A percentile compares a stretch with the other conserved stretches of the same genome.
phyloP scores from a whole-genome alignment of 2,113 vertebrate species.

The Perccottus glenii region DNA sequence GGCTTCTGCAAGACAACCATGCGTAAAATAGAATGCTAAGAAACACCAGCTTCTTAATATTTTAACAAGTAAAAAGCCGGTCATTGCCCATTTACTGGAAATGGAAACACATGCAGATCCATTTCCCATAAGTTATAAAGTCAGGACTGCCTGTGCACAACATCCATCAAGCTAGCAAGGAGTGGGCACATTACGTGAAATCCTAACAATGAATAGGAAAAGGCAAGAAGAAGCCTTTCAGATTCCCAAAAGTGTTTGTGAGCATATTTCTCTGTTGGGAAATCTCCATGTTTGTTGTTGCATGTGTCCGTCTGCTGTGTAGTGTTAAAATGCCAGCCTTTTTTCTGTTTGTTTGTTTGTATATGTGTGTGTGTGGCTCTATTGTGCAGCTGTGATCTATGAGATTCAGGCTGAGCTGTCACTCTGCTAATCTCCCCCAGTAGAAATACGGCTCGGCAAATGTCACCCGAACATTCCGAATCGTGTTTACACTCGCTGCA shows the following conservation, averaged over 20 bases:
- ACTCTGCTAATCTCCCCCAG: slow-evolving; percentile 76
- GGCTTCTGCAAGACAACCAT: slow-evolving; percentile 41
- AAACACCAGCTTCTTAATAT: slow-evolving; percentile 54
- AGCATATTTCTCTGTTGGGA: slow-evolving; percentile 16
- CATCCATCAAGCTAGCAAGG: slow-evolving; percentile 65
- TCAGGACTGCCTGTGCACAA: slow-evolving; percentile 46
- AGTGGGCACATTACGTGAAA: slow-evolving; percentile 40
- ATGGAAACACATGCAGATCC: slow-evolving; percentile 63
- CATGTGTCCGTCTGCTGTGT: slow-evolving; percentile 53
- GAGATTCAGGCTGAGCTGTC: slow-evolving; percentile 70
- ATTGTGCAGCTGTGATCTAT: slow-evolving; percentile 67
- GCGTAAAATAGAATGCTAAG: slow-evolving; percentile 66
- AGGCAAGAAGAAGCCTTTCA: slow-evolving; percentile 26
- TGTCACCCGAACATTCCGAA: slow-evolving; percentile 74
- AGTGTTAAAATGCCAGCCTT: slow-evolving; percentile 51
- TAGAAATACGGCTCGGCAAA: slow-evolving; percentile 76
- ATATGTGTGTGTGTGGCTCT: slow-evolving; percentile 25
- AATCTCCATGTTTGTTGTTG: slow-evolving; percentile 39
- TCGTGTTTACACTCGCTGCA: slow-evolving; percentile 77
- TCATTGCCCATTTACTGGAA: slow-evolving; percentile 59
- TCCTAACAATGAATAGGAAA: slow-evolving; percentile 33
- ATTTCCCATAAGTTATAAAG: slow-evolving; percentile 58
- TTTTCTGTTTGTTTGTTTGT: slow-evolving; percentile 1
- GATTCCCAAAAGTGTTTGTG: slow-evolving; percentile 31
- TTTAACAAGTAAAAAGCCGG: slow-evolving; percentile 42